Percentiles rank a stretch among this genome's conserved stretches.
Evolutionary conservation across 2,888 invertebrate genomes (phyloP).

Genomic region (Agriopis aurantiaria): DNA sequence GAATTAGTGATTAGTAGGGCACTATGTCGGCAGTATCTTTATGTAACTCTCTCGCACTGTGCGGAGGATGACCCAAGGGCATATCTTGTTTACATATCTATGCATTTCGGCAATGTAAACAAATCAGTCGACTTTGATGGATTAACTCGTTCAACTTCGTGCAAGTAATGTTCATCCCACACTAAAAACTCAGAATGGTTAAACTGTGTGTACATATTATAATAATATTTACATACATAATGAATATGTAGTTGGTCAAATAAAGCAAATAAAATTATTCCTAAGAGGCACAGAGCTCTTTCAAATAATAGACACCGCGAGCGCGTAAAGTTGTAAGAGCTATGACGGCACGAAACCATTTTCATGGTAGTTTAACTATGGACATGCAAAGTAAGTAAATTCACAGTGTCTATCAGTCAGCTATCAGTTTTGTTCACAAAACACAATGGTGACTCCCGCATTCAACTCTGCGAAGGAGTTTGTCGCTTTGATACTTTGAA

Average conservation of each 20-base stretch:
- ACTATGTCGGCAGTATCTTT: background rate
- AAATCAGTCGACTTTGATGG: slow-evolving; percentile 36
- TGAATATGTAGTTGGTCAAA: background rate
- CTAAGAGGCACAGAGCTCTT: no score
- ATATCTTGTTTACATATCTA: slow-evolving; percentile 34
- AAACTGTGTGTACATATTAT: background rate
- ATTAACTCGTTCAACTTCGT: slow-evolving; percentile 8
- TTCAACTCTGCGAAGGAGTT: background rate
- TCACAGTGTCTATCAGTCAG: no score
- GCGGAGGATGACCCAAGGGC: slow-evolving; percentile 24
- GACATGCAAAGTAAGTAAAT: no score
- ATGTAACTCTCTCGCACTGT: background rate
- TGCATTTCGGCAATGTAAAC: slow-evolving; percentile 43
- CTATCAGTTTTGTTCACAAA: no score
- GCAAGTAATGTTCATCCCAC: slow-evolving; percentile 25
- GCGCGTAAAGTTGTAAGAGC: no score
- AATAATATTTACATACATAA: no score
- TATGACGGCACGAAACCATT: no score
- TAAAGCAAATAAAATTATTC: background rate
- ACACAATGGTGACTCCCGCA: no score
- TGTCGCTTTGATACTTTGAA: background rate
- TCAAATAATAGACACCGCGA: no score
- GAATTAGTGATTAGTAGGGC: no score
- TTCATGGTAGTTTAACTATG: no score
- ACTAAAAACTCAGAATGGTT: background rate